Evolutionary conservation across 1,140 invertebrate species (phyloP).

Genomic region (Temnothorax longispinosus): DNA sequence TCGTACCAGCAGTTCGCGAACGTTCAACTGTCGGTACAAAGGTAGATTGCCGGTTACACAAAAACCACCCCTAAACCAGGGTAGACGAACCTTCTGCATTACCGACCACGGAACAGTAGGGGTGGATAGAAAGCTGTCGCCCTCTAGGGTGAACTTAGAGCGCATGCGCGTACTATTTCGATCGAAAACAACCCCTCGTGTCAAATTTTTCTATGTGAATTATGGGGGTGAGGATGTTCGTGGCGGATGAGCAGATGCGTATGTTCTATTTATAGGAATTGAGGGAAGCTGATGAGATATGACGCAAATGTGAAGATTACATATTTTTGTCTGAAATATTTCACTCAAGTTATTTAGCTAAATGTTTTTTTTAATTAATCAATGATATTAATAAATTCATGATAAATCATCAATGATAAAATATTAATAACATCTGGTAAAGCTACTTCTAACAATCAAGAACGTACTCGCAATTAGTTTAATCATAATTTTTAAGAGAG

Average conservation of each 20-base stretch:
- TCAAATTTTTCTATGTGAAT: constrained; percentile 52
- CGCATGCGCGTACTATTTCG: constrained; percentile 82
- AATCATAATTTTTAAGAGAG: neutral
- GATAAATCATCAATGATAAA: neutral
- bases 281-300: too few relatives aligned
- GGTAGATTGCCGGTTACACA: neutral
- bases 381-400: neutral
- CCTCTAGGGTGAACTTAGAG: constrained; percentile 71
- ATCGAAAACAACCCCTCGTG: constrained; percentile 72
- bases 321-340: neutral
- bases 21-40: constrained; percentile 53
- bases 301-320: neutral
- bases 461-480: neutral
- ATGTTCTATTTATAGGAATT: constrained; percentile 24
- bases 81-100: constrained; percentile 68
- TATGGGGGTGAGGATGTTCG: neutral
- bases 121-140: constrained; percentile 62
- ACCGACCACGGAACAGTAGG: constrained; percentile 65
- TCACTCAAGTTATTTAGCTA: neutral
- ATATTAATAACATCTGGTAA: neutral
- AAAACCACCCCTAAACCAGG: constrained; percentile 35
- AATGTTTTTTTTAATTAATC: neutral
- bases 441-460: neutral
- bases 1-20: neutral
- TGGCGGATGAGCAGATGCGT: neutral